Conservation (phyloP, 1,140 invertebrate genomes). For the Neelides sp. region DNA sequence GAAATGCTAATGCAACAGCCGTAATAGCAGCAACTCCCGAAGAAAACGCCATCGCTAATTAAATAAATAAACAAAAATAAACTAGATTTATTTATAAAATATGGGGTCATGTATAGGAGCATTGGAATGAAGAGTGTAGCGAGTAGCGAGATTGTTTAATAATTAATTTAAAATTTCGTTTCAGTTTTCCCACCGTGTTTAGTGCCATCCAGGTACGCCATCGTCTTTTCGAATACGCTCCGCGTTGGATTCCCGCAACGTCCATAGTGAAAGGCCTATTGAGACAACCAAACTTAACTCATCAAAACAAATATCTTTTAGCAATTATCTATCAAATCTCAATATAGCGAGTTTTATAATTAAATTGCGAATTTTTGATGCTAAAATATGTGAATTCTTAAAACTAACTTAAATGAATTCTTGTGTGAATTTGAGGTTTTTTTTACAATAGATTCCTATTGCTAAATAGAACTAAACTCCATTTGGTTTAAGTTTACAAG, state of each 20-base stretch:
- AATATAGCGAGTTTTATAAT: too few relatives aligned
- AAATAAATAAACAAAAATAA: neutral
- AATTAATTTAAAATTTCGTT: conserved; percentile 15
- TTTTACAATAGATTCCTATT: too few relatives aligned
- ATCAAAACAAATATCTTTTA: too few relatives aligned
- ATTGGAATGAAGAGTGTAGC: neutral
- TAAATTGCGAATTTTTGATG: too few relatives aligned
- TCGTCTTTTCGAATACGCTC: conserved; percentile 44
- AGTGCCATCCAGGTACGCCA: conserved; percentile 48
- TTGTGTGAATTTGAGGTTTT: too few relatives aligned
- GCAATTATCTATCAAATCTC: too few relatives aligned
- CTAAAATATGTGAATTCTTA: too few relatives aligned
- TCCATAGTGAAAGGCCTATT: conserved; percentile 47
- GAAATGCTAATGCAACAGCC: conserved; percentile 2
- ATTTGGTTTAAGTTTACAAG: too few relatives aligned
- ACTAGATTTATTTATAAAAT: neutral
- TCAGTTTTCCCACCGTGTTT: conserved; percentile 44
- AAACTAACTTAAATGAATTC: too few relatives aligned
- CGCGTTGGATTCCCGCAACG: conserved; percentile 52
- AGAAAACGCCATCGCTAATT: conserved; percentile 7
- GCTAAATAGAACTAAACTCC: too few relatives aligned
- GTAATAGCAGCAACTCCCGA: conserved; percentile 6
- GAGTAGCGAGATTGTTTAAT: neutral
- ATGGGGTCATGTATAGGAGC: neutral
- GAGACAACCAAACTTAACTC: too few relatives aligned